A percentile compares a stretch with the other conserved stretches of the same genome.
These are phyloP conservation scores for Oscheius onirici DNA, from an alignment of 2,888 invertebrate species.

Conservation along the genomic window DNA sequence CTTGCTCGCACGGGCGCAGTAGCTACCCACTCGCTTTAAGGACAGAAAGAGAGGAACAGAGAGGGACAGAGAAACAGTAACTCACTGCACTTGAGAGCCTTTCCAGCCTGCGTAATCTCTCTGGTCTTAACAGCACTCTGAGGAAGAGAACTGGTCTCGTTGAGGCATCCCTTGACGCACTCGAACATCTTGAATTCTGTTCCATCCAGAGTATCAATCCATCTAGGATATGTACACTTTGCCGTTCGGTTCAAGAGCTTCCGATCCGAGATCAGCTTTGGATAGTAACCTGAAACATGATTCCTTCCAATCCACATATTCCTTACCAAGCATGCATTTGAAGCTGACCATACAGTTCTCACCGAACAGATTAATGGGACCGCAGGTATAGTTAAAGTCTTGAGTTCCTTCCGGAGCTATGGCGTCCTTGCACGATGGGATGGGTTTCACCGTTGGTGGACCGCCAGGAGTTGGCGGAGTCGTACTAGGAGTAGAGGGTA, in stretches of 20 bases:
- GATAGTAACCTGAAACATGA: neutral
- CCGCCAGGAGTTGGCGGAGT: no score
- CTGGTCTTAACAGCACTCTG: neutral
- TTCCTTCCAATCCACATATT: neutral
- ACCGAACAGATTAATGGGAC: neutral
- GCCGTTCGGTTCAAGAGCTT: conserved; percentile 11
- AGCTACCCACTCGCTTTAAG: no score
- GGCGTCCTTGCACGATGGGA: no score
- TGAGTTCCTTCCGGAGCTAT: neutral
- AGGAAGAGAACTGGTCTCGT: neutral
- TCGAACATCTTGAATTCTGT: neutral
- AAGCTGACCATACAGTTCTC: neutral
- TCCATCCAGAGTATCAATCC: neutral
- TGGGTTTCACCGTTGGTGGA: no score
- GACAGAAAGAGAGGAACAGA: neutral
- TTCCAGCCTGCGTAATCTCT: neutral
- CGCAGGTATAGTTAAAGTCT: neutral
- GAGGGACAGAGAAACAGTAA: neutral
- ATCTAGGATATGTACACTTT: neutral
- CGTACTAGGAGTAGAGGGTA: no score
- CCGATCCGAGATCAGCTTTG: neutral
- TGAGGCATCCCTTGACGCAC: conserved; percentile 5
- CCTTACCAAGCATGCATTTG: neutral
- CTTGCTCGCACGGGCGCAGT: no score
- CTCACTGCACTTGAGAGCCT: conserved; percentile 17